These are phyloP conservation scores for Corynorhinus townsendii DNA, from an alignment of 2,113 vertebrate species.

Conservation along the genomic window DNA sequence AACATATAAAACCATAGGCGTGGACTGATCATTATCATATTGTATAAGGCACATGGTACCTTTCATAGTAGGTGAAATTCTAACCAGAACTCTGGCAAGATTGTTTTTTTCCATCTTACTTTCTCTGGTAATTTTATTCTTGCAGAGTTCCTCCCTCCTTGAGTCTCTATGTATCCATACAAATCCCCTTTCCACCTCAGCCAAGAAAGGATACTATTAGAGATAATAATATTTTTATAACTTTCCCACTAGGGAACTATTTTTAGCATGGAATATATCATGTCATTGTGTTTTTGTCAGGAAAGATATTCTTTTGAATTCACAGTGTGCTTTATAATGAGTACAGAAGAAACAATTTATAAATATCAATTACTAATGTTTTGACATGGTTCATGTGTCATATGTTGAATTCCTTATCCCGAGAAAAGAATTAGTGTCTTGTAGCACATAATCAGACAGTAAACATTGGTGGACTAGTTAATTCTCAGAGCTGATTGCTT, in stretches of 20 bases:
- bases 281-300: slow-evolving; percentile 36
- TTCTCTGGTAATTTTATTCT: neutral
- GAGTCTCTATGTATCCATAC: neutral
- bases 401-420: neutral
- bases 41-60: neutral
- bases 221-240: neutral
- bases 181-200: neutral
- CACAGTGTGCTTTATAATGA: neutral
- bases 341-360: slow-evolving; percentile 12
- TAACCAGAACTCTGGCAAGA: neutral
- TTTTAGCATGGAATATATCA: neutral
- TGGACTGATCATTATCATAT: neutral
- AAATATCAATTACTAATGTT: neutral
- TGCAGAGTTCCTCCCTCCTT: neutral
- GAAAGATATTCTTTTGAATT: slow-evolving; percentile 13
- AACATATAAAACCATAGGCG: neutral
- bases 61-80: neutral
- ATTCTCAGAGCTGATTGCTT: neutral
- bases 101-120: neutral
- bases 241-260: neutral
- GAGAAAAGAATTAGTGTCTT: neutral
- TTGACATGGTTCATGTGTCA: neutral
- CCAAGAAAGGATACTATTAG: neutral
- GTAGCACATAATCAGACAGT: neutral
- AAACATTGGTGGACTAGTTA: neutral